Evolutionary conservation across 2,888 invertebrate species (phyloP).

Genomic region (Netelia inedita): DNA sequence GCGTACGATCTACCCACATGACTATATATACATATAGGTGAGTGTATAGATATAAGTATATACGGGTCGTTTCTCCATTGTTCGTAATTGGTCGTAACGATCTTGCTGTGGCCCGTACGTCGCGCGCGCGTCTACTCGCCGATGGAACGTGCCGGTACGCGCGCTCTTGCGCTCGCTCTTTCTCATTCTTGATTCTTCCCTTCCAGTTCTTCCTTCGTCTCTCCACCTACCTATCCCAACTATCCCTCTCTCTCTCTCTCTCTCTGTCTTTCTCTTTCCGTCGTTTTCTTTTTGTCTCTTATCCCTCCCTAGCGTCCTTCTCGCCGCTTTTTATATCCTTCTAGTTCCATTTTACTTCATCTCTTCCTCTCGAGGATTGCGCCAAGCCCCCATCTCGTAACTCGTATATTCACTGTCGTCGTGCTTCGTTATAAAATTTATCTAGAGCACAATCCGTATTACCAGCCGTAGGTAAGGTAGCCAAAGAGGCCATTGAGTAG

Average conservation of each 20-base stretch:
- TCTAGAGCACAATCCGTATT: constrained; percentile 62
- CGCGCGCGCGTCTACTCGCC: constrained; percentile 52
- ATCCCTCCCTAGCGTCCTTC: neutral
- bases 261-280: neutral
- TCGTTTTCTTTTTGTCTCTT: constrained; percentile 5
- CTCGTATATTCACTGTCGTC: neutral
- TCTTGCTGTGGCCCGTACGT: constrained; percentile 54
- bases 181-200: constrained; percentile 2
- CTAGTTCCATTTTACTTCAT: neutral
- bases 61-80: constrained; percentile 67
- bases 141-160: constrained; percentile 61
- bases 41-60: neutral
- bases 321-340: neutral
- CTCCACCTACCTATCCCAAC: neutral
- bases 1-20: constrained; percentile 40
- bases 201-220: neutral
- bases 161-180: constrained; percentile 18
- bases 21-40: constrained; percentile 48
- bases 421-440: constrained; percentile 54
- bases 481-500: constrained; percentile 14
- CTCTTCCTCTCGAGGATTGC: neutral
- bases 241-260: constrained; percentile 7
- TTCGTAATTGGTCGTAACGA: constrained; percentile 74
- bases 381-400: neutral
- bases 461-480: constrained; percentile 25